Base-by-base conservation (phyloP, 2,888 invertebrate genomes). In the Petrolisthes cinctipes region DNA sequence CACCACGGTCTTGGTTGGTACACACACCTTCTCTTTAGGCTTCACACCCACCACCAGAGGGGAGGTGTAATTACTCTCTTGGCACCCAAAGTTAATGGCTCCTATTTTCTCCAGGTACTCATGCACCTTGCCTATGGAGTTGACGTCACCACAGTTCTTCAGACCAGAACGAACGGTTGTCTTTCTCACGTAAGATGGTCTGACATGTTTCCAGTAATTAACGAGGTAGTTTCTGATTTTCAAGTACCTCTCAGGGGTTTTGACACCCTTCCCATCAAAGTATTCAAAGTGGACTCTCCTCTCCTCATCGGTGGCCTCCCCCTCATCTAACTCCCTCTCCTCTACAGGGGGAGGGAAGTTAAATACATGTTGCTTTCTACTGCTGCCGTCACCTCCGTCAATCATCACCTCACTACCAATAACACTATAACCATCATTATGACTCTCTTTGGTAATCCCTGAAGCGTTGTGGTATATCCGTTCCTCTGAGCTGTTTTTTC, bases 121-220 rank as follows among this genome's bases (percentile, higher is more conserved):
- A 92, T 95, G 95, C 54, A 95, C 94, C 86, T 94, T 92, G 14
- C 95, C 94, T 87, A 95, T 94, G 91, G 94, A 94, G 92, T 95
- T 95, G 4, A 95, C 95, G 92, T 95, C 95, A 0, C 95, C 95
- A 92, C 94, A 94, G 91, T 94, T 94, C 92, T 94, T 94, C 89
- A 95, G 92, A 4, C 94, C 95, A 89, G 93, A 92, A 83, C 95
- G 92, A 9, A 94, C 94, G 0, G 94, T 93, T 0, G 95, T 95
- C 93, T 95, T 95, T 76, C 94, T 94, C 14, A 95, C 92, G 92
- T 95, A 95, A 51, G 92, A 92, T 11, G 95, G 95, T 92, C 94
- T 94, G 68, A 92, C 92, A 82, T 92, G 92, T 75, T 92, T 92
- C 95, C 95, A 95, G 89, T 92, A 92, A 81, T 94, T 93, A 68